A percentile compares a stretch with the other conserved stretches of the same genome.
phyloP scores from a whole-genome alignment of 2,888 invertebrate genomes.

The Cenopis cana region DNA sequence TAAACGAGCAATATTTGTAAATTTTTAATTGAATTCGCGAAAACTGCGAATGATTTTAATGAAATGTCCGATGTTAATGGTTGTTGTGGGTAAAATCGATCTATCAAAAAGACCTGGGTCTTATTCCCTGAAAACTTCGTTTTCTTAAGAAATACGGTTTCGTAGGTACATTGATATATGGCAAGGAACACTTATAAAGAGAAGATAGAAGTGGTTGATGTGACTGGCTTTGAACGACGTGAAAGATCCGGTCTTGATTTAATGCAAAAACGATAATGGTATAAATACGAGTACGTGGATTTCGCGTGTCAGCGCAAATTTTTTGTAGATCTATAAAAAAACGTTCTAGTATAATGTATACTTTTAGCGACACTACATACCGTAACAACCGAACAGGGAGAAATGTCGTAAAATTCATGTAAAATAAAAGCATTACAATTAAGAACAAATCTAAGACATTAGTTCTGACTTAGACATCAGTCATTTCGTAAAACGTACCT shows the following conservation, averaged over 20 bases:
- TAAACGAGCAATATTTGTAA: too few species aligned
- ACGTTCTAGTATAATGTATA: neutral
- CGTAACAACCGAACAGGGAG: neutral
- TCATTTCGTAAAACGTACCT: constrained; percentile 46
- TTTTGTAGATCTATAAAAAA: neutral
- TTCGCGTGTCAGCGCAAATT: neutral
- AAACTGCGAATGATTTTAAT: too few species aligned
- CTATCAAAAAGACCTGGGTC: too few species aligned
- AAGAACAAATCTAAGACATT: constrained; percentile 10
- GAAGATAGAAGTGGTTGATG: too few species aligned
- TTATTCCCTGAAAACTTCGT: too few species aligned
- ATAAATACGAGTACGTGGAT: neutral
- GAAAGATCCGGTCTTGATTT: neutral
- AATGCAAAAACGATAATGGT: neutral
- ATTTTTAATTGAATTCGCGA: too few species aligned
- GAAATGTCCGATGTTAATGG: too few species aligned
- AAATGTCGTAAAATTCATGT: neutral
- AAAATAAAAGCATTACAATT: neutral
- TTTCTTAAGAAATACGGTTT: too few species aligned
- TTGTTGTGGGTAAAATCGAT: too few species aligned
- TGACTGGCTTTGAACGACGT: neutral
- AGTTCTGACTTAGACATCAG: constrained; percentile 5
- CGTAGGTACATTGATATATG: neutral
- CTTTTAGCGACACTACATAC: neutral
- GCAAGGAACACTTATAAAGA: neutral